Evolutionary conservation across 2,113 vertebrate species (phyloP).

Genomic region (Lamprologus sp.): DNA sequence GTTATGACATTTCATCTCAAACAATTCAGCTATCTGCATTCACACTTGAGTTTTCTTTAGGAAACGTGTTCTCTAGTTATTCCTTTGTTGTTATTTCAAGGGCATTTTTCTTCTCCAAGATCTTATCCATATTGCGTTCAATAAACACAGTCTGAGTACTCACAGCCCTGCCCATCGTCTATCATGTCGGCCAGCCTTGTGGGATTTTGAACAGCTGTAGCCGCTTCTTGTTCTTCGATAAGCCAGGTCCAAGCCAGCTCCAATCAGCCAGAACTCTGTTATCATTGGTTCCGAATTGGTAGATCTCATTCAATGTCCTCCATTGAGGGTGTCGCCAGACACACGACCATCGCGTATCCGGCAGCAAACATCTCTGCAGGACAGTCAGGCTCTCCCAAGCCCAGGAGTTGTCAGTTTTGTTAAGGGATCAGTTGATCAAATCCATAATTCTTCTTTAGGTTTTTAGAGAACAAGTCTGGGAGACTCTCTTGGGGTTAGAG

Average conservation of each 20-base stretch:
- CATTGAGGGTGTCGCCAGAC: not conserved
- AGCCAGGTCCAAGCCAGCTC: not conserved
- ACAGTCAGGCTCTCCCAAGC: no score
- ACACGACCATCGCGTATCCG: no score
- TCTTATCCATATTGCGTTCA: not conserved
- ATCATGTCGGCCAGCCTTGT: not conserved
- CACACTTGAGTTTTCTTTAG: not conserved
- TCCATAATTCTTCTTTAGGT: no score
- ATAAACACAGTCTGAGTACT: not conserved
- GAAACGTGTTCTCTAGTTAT: not conserved
- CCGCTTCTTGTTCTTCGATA: not conserved
- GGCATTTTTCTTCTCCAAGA: not conserved
- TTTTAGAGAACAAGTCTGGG: no score
- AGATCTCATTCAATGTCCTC: not conserved
- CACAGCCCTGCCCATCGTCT: not conserved
- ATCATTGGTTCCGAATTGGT: not conserved
- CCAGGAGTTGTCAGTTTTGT: no score
- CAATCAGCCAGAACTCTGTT: not conserved
- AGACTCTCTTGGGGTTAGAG: no score
- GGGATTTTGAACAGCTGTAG: not conserved
- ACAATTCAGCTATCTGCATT: accelerated
- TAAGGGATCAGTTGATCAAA: no score
- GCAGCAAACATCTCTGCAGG: no score
- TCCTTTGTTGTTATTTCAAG: not conserved
- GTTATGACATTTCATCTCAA: not conserved